Evolutionary conservation across 1,140 invertebrate genomes (phyloP), one percentile per base, ranked within the genome.

Genomic region (Macrostomum lignano): DNA sequence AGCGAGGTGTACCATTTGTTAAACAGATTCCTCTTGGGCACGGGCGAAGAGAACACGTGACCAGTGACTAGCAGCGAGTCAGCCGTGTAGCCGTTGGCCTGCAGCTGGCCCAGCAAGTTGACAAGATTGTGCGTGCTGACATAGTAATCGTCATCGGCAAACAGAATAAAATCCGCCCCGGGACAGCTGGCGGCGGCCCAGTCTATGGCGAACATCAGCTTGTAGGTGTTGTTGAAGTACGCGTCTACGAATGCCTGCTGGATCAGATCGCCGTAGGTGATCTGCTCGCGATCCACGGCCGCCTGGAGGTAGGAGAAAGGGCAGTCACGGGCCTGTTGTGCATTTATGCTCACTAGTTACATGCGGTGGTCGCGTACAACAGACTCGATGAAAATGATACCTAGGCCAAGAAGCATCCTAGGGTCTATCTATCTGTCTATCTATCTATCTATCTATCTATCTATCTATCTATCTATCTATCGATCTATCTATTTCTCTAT

Each of bases 181-280:
- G 20, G 25, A 48, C 76, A 84, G 44, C 66, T 63, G 31, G 68
- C 63, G 19, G 67, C 64, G 11, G 68, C 65, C 78, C 78, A 86
- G 38, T 71, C 69, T 41, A 84, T 67, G 0, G 69, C 69, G 59
- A 75, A 70, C 67, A 84, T 74, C 0, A 75, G 79, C 61, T 86
- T 86, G n/a, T 77, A 68, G 0, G 79, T 84, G 47, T 82, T 86
- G 47, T 86, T 86, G 44, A 67, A 84, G 51, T 86, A 86, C 17
- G 60, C 56, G 46, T 88, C 78, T 14, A 45, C 28, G 46, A 81
- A 82, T 46, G 75, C 64, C 9, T 66, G 67, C 53, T 77, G 73
- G 26, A 86, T 59, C 15, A 86, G 71, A 52, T 86, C 79, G 13
- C 66, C 63, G 48, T 67, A 65, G n/a, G n/a, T n/a, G n/a, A n/a